phyloP scores from a whole-genome alignment of 2,888 invertebrate genomes.

The Dexiosoma caninum region DNA sequence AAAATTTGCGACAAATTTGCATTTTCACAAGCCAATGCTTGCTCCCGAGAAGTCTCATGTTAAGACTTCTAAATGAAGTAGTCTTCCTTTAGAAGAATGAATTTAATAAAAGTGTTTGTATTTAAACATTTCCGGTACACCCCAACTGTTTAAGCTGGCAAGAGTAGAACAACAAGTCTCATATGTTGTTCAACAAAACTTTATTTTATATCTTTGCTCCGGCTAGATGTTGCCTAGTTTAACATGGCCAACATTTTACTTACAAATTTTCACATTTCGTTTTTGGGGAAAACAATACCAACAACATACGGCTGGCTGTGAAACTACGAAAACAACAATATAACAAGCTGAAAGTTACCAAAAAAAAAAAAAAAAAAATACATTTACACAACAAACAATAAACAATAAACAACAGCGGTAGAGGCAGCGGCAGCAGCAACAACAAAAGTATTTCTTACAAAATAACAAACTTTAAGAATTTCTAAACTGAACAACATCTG shows the following conservation, averaged over 20 bases:
- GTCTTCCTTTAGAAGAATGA: constrained; percentile 8
- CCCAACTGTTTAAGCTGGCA: background rate
- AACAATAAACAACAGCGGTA: too few species aligned
- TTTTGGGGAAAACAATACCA: constrained; percentile 15
- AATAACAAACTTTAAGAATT: constrained; percentile 56
- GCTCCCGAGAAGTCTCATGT: background rate
- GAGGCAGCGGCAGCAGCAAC: constrained; percentile 7
- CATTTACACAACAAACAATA: constrained; percentile 29
- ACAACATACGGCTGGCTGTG: constrained; percentile 2
- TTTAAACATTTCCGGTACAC: background rate
- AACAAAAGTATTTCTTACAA: constrained; percentile 5
- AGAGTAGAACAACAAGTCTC: constrained; percentile 48
- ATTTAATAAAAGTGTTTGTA: constrained; percentile 48
- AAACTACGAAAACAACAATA: constrained; percentile 1
- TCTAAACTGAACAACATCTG: constrained; percentile 65
- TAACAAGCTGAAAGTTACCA: constrained; percentile 8
- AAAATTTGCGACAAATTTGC: constrained; percentile 60
- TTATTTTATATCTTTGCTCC: constrained; percentile 5
- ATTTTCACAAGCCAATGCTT: constrained; percentile 6
- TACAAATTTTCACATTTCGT: constrained; percentile 21
- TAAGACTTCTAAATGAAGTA: constrained; percentile 17
- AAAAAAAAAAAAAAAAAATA: background rate
- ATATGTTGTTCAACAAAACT: constrained; percentile 55
- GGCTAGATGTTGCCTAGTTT: background rate
- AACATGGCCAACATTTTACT: constrained; percentile 26